phyloP scores from a whole-genome alignment of 2,113 vertebrate species.

The Lasiurus borealis region DNA sequence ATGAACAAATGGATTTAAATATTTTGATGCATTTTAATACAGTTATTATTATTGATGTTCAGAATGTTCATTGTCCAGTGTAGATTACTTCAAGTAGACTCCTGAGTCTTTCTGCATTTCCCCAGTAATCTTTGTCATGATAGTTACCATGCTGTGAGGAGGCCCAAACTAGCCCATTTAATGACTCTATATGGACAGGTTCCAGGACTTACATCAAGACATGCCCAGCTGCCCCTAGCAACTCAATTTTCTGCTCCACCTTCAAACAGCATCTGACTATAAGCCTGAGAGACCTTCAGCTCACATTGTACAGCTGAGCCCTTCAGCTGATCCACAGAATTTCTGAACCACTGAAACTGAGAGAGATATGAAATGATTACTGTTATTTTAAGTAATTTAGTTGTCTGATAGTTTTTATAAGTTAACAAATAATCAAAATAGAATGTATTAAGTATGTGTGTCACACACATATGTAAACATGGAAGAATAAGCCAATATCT shows the following conservation, averaged over 20 bases:
- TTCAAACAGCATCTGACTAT: neutral
- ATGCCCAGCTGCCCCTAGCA: neutral
- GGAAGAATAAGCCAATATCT: neutral
- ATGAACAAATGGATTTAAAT: neutral
- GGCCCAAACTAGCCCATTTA: neutral
- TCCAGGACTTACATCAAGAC: neutral
- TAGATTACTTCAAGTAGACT: neutral
- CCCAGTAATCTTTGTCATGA: too few species aligned
- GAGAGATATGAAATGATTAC: neutral
- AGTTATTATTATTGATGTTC: neutral
- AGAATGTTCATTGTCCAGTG: neutral
- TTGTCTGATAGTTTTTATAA: neutral
- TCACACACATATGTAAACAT: neutral
- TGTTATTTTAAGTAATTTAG: neutral
- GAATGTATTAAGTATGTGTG: neutral
- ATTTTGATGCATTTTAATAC: fast-evolving
- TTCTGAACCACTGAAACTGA: neutral
- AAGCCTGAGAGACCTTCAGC: neutral
- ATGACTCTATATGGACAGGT: neutral
- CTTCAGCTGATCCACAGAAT: neutral
- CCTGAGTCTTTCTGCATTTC: neutral
- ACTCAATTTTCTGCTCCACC: neutral
- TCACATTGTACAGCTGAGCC: too few species aligned
- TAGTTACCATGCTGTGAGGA: neutral
- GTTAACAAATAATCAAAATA: neutral